These are phyloP conservation scores for Telmatochromis sp. DNA, from an alignment of 2,113 vertebrate genomes.

Conservation along the genomic window DNA sequence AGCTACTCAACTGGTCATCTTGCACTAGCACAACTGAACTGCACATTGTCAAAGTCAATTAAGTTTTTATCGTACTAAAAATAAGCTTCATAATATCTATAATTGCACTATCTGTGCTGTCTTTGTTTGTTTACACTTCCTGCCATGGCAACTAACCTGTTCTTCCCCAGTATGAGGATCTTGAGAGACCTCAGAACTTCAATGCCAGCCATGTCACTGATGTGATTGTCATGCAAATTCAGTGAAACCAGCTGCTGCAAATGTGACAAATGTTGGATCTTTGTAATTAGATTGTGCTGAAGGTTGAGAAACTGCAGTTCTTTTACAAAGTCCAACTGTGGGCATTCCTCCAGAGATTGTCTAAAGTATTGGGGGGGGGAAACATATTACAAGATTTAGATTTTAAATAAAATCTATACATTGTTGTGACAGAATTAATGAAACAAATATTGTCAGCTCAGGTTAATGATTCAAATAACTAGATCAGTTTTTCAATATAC, in stretches of 20 bases:
- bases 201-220: constrained; percentile 87
- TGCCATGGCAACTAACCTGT: constrained; percentile 74
- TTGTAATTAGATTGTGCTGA: constrained; percentile 88
- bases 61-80: neutral
- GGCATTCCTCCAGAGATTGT: constrained; percentile 79
- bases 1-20: neutral
- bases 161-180: constrained; percentile 88
- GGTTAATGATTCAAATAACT: neutral
- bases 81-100: neutral
- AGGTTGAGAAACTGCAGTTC: constrained; percentile 85
- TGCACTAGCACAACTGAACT: neutral
- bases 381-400: neutral
- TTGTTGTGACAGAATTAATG: neutral
- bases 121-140: neutral
- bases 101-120: neutral
- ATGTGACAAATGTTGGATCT: constrained; percentile 82
- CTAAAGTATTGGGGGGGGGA: constrained; percentile 45
- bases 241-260: constrained; percentile 85
- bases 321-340: constrained; percentile 77
- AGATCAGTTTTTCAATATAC: neutral
- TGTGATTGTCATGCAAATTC: constrained; percentile 87
- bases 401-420: neutral
- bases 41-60: neutral
- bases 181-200: constrained; percentile 78
- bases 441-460: neutral